Percentiles rank a stretch among this genome's conserved stretches.
phyloP scores from a whole-genome alignment of 2,113 vertebrate species.

The Ptilorrhoa leucosticta region DNA sequence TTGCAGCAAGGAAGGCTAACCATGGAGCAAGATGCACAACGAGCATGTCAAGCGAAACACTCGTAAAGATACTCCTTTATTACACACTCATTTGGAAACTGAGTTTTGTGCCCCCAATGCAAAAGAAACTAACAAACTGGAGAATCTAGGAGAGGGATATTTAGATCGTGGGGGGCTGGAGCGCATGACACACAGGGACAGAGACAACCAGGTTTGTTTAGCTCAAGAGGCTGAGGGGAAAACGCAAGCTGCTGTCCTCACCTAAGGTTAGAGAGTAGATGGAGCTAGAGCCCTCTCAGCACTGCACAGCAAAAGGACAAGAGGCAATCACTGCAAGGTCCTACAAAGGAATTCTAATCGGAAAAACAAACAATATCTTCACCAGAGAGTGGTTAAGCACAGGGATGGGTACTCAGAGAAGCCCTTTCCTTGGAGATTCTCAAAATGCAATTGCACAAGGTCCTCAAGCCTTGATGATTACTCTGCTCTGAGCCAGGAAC shows the following conservation, averaged over 20 bases:
- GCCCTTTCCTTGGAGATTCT: background rate
- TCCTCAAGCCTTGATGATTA: background rate
- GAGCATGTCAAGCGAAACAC: accelerated
- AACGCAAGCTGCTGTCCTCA: background rate
- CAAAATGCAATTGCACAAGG: background rate
- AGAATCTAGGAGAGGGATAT: background rate
- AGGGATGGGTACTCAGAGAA: background rate
- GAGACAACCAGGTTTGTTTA: background rate
- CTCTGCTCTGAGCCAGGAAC: background rate
- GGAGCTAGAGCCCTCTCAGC: background rate
- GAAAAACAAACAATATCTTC: background rate
- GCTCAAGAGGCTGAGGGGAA: background rate
- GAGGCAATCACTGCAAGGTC: background rate
- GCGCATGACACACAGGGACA: background rate
- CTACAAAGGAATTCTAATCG: background rate
- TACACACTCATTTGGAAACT: background rate
- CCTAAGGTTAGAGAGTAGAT: background rate
- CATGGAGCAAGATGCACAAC: background rate
- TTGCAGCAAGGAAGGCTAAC: accelerated
- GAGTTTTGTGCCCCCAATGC: background rate
- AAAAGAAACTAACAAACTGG: background rate
- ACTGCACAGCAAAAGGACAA: background rate
- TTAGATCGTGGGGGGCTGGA: background rate
- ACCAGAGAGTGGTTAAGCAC: background rate
- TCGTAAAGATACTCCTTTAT: background rate